These are phyloP conservation scores for Papilio elwesi DNA, from an alignment of 2,888 invertebrate species.

Conservation along the genomic window DNA sequence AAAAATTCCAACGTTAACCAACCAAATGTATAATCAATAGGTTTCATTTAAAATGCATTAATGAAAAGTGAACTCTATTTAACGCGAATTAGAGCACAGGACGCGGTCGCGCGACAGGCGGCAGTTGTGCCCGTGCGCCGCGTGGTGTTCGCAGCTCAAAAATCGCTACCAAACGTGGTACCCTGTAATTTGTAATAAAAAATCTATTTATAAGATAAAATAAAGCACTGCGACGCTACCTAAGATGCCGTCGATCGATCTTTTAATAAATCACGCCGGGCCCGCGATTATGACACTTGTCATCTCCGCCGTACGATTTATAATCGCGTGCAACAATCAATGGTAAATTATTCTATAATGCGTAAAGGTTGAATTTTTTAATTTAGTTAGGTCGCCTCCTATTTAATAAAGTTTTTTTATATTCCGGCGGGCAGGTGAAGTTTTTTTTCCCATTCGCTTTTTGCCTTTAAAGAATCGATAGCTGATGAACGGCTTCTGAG, in stretches of 20 bases:
- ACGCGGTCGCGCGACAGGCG: conserved; percentile 56
- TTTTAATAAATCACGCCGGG: conserved; percentile 74
- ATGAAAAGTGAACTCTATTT: conserved; percentile 70
- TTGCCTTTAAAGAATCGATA: conserved; percentile 60
- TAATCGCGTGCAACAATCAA: conserved; percentile 63
- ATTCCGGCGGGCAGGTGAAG: conserved; percentile 70
- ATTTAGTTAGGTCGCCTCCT: conserved; percentile 83
- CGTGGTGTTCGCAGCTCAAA: conserved; percentile 64
- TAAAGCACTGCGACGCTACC: conserved; percentile 80
- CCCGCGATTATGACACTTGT: conserved; percentile 80
- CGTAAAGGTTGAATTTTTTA: conserved; percentile 80
- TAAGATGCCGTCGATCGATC: conserved; percentile 80
- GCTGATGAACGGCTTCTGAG: conserved; percentile 75
- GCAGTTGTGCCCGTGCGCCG: conserved; percentile 63
- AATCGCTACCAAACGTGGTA: conserved; percentile 83
- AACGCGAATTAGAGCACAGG: conserved; percentile 66
- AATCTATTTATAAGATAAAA: conserved; percentile 84
- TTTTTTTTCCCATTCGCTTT: conserved; percentile 62
- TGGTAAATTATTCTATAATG: conserved; percentile 80
- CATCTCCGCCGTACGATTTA: conserved; percentile 69
- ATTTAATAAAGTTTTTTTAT: conserved; percentile 80
- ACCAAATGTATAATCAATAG: conserved; percentile 59
- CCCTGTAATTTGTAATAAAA: conserved; percentile 84
- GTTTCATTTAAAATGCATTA: conserved; percentile 49
- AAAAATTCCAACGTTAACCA: conserved; percentile 68